Conservation (phyloP, 2,113 vertebrate species). For the Pomatorhinus ruficollis region DNA sequence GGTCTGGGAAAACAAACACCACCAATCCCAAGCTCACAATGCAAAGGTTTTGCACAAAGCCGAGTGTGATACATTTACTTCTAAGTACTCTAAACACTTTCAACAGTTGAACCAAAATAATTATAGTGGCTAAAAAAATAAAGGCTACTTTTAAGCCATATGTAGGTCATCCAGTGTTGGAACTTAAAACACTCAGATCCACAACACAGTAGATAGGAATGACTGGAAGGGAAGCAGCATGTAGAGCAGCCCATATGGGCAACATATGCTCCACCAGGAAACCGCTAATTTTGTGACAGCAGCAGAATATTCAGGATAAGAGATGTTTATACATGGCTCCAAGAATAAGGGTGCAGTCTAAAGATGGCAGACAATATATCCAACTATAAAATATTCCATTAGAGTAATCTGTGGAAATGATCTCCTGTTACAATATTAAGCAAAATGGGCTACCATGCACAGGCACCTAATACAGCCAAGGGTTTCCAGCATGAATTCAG, state of each 20-base stretch:
- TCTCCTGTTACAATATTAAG: background rate
- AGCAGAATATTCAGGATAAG: slow-evolving; percentile 30
- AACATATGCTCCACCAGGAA: slow-evolving; percentile 58
- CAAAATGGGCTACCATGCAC: background rate
- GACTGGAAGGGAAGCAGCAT: slow-evolving; percentile 56
- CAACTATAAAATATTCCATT: slow-evolving; percentile 1
- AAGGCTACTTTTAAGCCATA: background rate
- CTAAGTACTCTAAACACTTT: background rate
- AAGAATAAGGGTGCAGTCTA: background rate
- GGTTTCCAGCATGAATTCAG: background rate
- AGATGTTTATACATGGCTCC: background rate
- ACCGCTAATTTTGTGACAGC: slow-evolving; percentile 31
- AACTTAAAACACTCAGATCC: slow-evolving; percentile 12
- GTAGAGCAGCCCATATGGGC: slow-evolving; percentile 59
- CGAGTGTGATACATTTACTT: background rate
- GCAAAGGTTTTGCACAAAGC: background rate
- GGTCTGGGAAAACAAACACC: background rate
- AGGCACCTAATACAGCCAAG: background rate
- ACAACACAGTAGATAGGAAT: slow-evolving; percentile 17
- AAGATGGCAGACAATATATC: slow-evolving; percentile 12
- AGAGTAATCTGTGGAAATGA: background rate
- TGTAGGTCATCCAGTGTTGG: slow-evolving; percentile 36
- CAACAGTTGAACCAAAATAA: background rate
- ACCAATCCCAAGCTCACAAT: background rate
- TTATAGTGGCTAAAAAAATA: background rate